Conservation (phyloP, 2,888 invertebrate genomes). For the Oscheius myriophilus region DNA sequence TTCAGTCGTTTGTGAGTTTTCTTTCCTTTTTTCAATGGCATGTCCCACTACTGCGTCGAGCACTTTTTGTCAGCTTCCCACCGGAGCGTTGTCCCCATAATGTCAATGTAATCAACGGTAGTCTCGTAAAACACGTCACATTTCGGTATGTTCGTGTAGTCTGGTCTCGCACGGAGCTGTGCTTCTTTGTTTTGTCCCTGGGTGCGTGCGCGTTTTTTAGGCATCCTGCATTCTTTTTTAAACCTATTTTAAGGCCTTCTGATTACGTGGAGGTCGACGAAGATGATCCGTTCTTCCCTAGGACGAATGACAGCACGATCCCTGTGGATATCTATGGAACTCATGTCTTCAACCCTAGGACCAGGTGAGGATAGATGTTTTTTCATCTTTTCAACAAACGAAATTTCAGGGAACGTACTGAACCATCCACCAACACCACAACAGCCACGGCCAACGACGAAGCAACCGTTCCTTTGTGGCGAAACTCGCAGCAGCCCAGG, state of each 20-base stretch:
- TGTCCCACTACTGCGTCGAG: constrained; percentile 18
- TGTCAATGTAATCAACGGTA: constrained; percentile 26
- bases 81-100: constrained; percentile 18
- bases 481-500: constrained; percentile 20
- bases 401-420: constrained; percentile 32
- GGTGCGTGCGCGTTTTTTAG: no score
- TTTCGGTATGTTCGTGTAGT: constrained; percentile 45
- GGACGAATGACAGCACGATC: constrained; percentile 58
- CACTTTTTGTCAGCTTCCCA: constrained; percentile 26
- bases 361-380: constrained; percentile 46
- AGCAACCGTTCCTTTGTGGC: constrained; percentile 47
- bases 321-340: constrained; percentile 70
- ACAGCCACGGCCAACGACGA: constrained; percentile 50
- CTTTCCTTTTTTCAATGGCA: background rate
- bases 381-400: constrained; percentile 31
- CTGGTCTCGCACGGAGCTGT: constrained; percentile 16
- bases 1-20: constrained; percentile 63
- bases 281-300: constrained; percentile 69
- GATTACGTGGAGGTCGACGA: constrained; percentile 69
- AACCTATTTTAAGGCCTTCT: no score
- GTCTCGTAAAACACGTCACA: constrained; percentile 33
- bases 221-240: no score
- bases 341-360: constrained; percentile 68
- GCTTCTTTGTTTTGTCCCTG: background rate
- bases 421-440: constrained; percentile 63